Base-by-base conservation (phyloP, 2,797 vertebrate species). In the Sitta carolinensis region DNA sequence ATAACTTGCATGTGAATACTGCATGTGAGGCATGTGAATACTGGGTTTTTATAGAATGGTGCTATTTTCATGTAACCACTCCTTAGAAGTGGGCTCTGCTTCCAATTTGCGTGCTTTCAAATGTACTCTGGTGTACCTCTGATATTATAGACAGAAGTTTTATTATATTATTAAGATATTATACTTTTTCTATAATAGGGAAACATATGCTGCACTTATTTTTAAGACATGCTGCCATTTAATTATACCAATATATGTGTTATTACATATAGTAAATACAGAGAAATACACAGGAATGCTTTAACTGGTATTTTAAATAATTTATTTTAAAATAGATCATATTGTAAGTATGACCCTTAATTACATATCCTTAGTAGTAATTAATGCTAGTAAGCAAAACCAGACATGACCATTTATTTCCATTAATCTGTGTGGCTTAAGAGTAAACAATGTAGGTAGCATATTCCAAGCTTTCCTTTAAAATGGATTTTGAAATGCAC, bases 331-430 rank as follows among this genome's bases (percentile, higher is more conserved):
- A 94, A 77, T n/a, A 57, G 40, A 74, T 84, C 25, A 54, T 70
- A 38, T 51, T 83, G 51, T 82, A 92, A 90, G 25, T 83, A 64
- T 55, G 43, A 48, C 63, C 48, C 12, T 47, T 79, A 93, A 73
- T 94, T 84, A 63, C 0, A 0, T 73, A 57, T 82, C 29, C 32
- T 55, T 79, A 70, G 54, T 43, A 72, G 40, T 54, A 86, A 75
- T 89, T 89, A 69, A 67, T 74, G 81, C 74, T 51, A 40, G 9
- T 67, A 83, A 84, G 78, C 57, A 82, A 95, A 94, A 68, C 47
- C 75, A 89, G 72, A 86, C 61, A 30, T 52, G 42, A 54, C 34
- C 4, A 25, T 82, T 92, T 92, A 61, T 80, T 96, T 95, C 73
- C 50, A 80, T 86, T 83, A 51, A 40, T 70, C 57, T 83, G 2